Percentiles rank a stretch among this genome's conserved stretches.
Conservation (phyloP, 2,797 vertebrate species). For the Peromyscus melanophrys region DNA sequence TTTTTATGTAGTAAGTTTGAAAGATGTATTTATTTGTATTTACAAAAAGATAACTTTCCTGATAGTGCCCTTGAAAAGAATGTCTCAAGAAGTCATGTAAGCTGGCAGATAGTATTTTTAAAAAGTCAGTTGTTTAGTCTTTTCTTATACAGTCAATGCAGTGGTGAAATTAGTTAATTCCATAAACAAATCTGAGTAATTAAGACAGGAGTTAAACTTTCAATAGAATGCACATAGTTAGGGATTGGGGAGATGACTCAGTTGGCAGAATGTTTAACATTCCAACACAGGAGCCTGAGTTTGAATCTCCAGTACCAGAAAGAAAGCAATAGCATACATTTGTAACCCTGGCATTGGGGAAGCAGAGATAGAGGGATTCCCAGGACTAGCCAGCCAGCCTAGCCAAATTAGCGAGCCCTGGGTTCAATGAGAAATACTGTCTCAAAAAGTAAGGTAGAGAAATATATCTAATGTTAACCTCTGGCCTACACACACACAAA, state of each 20-base stretch:
- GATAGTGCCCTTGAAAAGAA: conserved; percentile 79
- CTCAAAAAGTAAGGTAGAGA: neutral
- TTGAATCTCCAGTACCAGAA: neutral
- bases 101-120: conserved; percentile 78
- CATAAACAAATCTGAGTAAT: neutral
- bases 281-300: neutral
- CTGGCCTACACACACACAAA: neutral
- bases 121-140: conserved; percentile 64
- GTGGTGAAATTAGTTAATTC: neutral
- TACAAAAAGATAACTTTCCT: conserved; percentile 91
- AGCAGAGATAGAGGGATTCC: neutral
- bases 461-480: neutral
- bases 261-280: neutral
- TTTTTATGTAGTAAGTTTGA: neutral
- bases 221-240: neutral
- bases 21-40: conserved; percentile 92
- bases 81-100: conserved; percentile 81
- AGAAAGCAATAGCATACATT: neutral
- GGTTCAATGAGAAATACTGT: neutral
- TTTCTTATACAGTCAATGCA: conserved; percentile 81
- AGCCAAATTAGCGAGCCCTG: neutral
- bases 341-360: neutral
- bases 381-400: neutral
- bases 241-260: neutral
- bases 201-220: neutral